Conservation (phyloP, 2,888 invertebrate species). For the Nomada flava region DNA sequence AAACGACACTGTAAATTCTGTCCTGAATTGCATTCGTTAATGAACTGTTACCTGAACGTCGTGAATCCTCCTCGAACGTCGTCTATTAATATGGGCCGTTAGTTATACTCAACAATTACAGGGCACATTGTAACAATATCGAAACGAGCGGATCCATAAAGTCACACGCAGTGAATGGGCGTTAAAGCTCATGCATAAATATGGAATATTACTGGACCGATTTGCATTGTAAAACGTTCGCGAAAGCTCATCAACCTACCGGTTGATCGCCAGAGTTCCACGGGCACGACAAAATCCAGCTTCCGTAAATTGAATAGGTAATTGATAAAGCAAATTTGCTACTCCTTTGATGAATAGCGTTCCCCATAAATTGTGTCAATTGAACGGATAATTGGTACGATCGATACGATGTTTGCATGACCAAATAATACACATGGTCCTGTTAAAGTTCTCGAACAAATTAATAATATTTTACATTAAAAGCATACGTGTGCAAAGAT, state of each 20-base stretch:
- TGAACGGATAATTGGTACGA: neutral
- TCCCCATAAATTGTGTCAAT: neutral
- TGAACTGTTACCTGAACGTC: neutral
- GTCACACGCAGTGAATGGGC: neutral
- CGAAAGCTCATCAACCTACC: neutral
- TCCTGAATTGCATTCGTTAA: conserved; percentile 9
- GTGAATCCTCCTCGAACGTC: neutral
- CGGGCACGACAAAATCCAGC: neutral
- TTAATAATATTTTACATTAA: no score
- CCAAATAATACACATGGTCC: neutral
- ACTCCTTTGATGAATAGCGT: neutral
- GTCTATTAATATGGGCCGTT: neutral
- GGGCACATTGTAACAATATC: neutral
- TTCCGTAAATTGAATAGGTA: neutral
- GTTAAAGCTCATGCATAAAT: conserved; percentile 20
- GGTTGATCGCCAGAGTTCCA: neutral
- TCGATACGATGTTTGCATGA: neutral
- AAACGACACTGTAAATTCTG: neutral
- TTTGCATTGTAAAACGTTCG: conserved; percentile 1
- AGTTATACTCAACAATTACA: neutral
- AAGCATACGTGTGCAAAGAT: no score
- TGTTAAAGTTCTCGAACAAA: no score
- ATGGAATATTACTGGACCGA: neutral
- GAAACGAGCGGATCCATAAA: neutral
- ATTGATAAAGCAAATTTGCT: neutral